phyloP scores from a whole-genome alignment of 2,113 vertebrate genomes.

The Nerophis ophidion region DNA sequence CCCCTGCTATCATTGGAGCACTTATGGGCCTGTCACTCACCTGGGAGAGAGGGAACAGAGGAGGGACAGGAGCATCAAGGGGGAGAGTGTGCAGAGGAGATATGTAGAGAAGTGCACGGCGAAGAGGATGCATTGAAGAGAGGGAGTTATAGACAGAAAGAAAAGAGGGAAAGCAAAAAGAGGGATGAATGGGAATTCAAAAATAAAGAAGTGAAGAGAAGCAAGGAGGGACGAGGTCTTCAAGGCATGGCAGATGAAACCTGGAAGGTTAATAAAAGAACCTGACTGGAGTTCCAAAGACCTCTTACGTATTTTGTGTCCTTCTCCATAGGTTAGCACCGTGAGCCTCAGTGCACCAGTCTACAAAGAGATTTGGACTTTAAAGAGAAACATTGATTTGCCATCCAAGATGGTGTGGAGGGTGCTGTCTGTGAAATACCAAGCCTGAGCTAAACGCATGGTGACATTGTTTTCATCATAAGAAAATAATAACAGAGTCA shows the following conservation, averaged over 20 bases:
- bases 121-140: slow-evolving; percentile 23
- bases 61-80: slow-evolving; percentile 26
- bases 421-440: slow-evolving; percentile 26
- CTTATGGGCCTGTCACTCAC: slow-evolving; percentile 76
- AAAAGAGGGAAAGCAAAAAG: slow-evolving; percentile 9
- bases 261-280: slow-evolving; percentile 54
- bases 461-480: slow-evolving; percentile 27
- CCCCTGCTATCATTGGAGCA: slow-evolving; percentile 66
- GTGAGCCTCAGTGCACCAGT: slow-evolving; percentile 27
- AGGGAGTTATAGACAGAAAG: slow-evolving; percentile 25
- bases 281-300: slow-evolving; percentile 51
- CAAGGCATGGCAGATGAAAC: slow-evolving; percentile 38
- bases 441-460: slow-evolving; percentile 20
- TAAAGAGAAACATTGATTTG: slow-evolving; percentile 43
- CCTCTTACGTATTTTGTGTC: slow-evolving; percentile 32
- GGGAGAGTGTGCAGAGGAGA: slow-evolving; percentile 53
- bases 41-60: slow-evolving; percentile 42
- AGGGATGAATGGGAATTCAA: slow-evolving; percentile 22
- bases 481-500: too few species aligned
- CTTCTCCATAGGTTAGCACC: slow-evolving; percentile 8
- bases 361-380: slow-evolving; percentile 36
- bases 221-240: slow-evolving; percentile 48
- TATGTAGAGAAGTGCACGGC: slow-evolving; percentile 38
- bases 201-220: slow-evolving; percentile 14
- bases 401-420: slow-evolving; percentile 20